Percentiles rank a stretch among this genome's conserved stretches.
Conservation (phyloP, 2,888 invertebrate genomes). For the Antitype chi region DNA sequence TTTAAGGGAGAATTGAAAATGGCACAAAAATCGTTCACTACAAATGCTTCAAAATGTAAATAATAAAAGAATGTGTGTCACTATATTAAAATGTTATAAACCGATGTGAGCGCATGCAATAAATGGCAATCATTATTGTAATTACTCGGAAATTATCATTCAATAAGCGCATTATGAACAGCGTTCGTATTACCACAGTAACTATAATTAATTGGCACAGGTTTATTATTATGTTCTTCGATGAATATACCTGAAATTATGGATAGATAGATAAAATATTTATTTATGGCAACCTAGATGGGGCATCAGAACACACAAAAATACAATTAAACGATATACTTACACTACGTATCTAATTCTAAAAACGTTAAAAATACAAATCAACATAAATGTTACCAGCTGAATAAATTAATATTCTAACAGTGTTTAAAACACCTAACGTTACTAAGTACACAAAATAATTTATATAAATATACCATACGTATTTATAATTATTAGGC, state of each 20-base stretch:
- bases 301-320: neutral
- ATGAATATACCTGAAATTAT: neutral
- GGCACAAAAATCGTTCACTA: neutral
- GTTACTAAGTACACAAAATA: too few relatives aligned
- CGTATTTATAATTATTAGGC: too few relatives aligned
- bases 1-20: neutral
- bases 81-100: slow-evolving; percentile 13
- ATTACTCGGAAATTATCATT: slow-evolving; percentile 17
- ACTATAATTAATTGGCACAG: slow-evolving; percentile 11
- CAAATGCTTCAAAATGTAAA: neutral
- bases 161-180: neutral
- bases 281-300: neutral
- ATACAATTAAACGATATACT: neutral
- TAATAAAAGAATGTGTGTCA: neutral
- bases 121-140: neutral
- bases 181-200: neutral
- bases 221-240: neutral
- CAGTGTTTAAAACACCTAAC: too few relatives aligned
- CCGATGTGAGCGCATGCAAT: neutral
- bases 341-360: neutral
- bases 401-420: too few relatives aligned
- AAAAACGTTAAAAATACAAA: too few relatives aligned
- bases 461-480: too few relatives aligned
- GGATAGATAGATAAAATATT: neutral
- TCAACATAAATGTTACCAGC: too few relatives aligned